Percentiles rank a stretch among this genome's conserved stretches.
Conservation (phyloP, 2,888 invertebrate species). For the Volucella inflata region DNA sequence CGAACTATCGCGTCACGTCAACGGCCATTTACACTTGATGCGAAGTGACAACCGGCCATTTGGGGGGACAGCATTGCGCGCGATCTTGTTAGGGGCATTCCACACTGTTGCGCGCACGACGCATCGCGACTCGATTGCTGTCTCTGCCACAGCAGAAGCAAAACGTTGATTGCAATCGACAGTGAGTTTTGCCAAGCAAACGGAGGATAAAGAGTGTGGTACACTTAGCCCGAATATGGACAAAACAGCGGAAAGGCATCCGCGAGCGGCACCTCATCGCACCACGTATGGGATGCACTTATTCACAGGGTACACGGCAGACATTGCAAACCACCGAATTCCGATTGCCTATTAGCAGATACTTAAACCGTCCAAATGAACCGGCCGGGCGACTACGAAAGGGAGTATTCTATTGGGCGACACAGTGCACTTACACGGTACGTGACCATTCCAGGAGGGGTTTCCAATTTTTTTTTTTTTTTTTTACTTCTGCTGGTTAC, state of each 20-base stretch:
- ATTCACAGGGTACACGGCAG: slow-evolving; percentile 27
- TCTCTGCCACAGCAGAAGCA: slow-evolving; percentile 61
- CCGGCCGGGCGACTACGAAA: slow-evolving; percentile 1
- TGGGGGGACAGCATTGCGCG: slow-evolving; percentile 69
- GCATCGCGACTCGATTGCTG: slow-evolving; percentile 43
- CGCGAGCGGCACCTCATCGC: slow-evolving; percentile 53
- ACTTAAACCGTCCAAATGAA: slow-evolving; percentile 72
- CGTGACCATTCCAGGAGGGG: slow-evolving; percentile 54
- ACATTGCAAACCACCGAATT: slow-evolving; percentile 56
- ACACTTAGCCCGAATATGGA: slow-evolving; percentile 45
- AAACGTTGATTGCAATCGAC: slow-evolving; percentile 71
- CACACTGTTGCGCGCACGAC: slow-evolving; percentile 71
- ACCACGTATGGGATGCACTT: slow-evolving; percentile 53
- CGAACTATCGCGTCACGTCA: slow-evolving; percentile 68
- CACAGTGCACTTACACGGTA: slow-evolving; percentile 71
- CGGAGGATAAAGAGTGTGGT: background rate
- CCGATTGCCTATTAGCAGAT: slow-evolving; percentile 74
- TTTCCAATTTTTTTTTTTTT: slow-evolving; percentile 10
- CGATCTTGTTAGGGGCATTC: slow-evolving; percentile 73
- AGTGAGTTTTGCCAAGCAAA: slow-evolving; percentile 11
- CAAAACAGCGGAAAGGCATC: slow-evolving; percentile 69
- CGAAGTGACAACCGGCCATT: slow-evolving; percentile 71
- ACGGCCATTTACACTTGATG: slow-evolving; percentile 73
- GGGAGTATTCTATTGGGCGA: slow-evolving; percentile 45
- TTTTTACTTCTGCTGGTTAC: slow-evolving; percentile 8